Evolutionary conservation across 2,113 vertebrate species (phyloP).

Genomic region (Periophthalmodon schlosseri): DNA sequence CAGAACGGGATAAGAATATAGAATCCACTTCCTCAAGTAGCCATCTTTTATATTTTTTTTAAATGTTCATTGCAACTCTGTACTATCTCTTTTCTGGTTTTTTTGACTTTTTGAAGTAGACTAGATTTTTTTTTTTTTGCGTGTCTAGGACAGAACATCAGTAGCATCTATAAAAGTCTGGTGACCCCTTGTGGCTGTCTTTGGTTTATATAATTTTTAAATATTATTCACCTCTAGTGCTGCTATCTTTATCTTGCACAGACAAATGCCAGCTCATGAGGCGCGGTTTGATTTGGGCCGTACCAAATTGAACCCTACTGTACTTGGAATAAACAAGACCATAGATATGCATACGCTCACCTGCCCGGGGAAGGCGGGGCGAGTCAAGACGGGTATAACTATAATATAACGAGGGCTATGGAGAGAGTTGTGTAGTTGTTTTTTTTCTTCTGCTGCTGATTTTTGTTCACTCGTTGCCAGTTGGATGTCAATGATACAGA

Average conservation of each 20-base stretch:
- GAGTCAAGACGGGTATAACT: slow-evolving; percentile 11
- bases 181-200: not conserved
- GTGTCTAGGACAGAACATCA: not conserved
- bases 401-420: slow-evolving; percentile 3
- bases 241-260: not conserved
- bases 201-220: not conserved
- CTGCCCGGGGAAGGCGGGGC: slow-evolving; percentile 7
- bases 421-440: slow-evolving; percentile 6
- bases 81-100: not conserved
- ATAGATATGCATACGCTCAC: slow-evolving; percentile 4
- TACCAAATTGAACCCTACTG: not conserved
- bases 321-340: not conserved
- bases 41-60: not conserved
- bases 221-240: not conserved
- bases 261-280: not conserved
- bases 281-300: not conserved
- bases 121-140: not conserved
- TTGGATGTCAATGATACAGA: not conserved
- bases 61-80: not conserved
- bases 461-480: not conserved
- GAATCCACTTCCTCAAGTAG: not conserved
- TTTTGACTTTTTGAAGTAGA: not conserved
- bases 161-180: not conserved
- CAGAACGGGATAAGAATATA: not conserved
- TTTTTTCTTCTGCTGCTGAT: slow-evolving; percentile 27